Evolutionary conservation across 2,797 vertebrate species (phyloP), one percentile per base, ranked within the genome.

Genomic region (Cryptoprocta ferox): DNA sequence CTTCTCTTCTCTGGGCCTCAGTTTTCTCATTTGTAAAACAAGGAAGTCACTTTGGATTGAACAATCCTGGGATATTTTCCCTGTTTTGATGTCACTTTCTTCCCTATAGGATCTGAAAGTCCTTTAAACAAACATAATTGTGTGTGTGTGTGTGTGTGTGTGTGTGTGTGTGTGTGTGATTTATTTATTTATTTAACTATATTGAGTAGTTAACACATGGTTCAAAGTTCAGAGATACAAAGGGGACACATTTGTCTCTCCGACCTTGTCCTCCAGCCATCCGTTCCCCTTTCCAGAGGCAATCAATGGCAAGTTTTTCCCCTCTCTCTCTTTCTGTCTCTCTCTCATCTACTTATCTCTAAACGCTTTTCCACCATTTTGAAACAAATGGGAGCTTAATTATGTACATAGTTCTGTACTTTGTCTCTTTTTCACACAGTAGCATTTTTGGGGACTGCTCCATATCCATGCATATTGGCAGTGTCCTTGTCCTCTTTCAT

Each of bases 211-310:
- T 81, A 75, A 78, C 65, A 45, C 24, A 53, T 75, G 61, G 21
- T 56, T 80, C 76, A 75, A 93, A 91, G 93, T 45, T 76, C 82
- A 95, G 87, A 84, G 56, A 48, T 76, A 75, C 37, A 90, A 75
- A 92, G 10, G 15, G 42, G 65, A 48, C 32, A 48, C n/a, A n/a
- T 4, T 35, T 45, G 3, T 82, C 85, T 89, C 35, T 75, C 45
- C 39, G 39, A 35, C 26, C 61, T 71, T 59, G 32, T n/a, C 39
- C 28, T 83, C 26, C 14, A 78, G 59, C n/a, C 21, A n/a, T 37
- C 45, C 86, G 6, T 16, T 86, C 30, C 18, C 80, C 59, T 73
- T 78, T 63, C 50, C 21, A 42, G 53, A 84, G 45, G 48, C 53
- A 66, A 70, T 9, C 10, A 5, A 24, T 30, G 9, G 11, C 14